Conservation (phyloP, 2,888 invertebrate species). For the Epistrophe grossulariae region DNA sequence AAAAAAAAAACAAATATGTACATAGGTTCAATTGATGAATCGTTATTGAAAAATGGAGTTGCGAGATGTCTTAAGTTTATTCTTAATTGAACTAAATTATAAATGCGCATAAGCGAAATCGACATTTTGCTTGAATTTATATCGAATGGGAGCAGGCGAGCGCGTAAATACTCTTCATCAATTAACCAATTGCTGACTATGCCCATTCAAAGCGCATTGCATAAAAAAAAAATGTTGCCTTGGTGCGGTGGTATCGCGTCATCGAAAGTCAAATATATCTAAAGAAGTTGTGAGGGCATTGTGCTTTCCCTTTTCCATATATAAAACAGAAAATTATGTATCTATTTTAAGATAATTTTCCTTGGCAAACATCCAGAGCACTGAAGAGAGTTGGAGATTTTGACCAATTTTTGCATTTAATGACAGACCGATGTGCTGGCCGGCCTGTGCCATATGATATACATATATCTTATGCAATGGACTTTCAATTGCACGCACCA, state of each 20-base stretch:
- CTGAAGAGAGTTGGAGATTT: constrained; percentile 37
- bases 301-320: constrained; percentile 65
- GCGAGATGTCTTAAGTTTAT: constrained; percentile 42
- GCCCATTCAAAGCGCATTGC: constrained; percentile 65
- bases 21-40: constrained; percentile 59
- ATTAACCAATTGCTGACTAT: constrained; percentile 47
- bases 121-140: constrained; percentile 52
- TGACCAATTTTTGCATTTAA: constrained; percentile 67
- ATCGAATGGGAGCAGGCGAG: constrained; percentile 18
- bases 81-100: constrained; percentile 69
- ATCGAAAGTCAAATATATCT: constrained; percentile 64
- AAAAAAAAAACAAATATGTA: constrained; percentile 8
- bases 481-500: constrained; percentile 52
- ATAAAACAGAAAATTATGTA: constrained; percentile 33
- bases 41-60: constrained; percentile 49
- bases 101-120: constrained; percentile 55
- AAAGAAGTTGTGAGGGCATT: constrained; percentile 70
- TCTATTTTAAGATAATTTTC: constrained; percentile 68
- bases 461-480: constrained; percentile 55
- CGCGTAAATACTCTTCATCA: constrained; percentile 50
- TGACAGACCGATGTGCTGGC: constrained; percentile 44
- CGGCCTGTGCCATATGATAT: constrained; percentile 14
- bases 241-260: constrained; percentile 43
- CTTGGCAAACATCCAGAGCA: constrained; percentile 66
- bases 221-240: constrained; percentile 33